Evolutionary conservation across 2,888 invertebrate genomes (phyloP).

Genomic region (Synergus umbraculus): DNA sequence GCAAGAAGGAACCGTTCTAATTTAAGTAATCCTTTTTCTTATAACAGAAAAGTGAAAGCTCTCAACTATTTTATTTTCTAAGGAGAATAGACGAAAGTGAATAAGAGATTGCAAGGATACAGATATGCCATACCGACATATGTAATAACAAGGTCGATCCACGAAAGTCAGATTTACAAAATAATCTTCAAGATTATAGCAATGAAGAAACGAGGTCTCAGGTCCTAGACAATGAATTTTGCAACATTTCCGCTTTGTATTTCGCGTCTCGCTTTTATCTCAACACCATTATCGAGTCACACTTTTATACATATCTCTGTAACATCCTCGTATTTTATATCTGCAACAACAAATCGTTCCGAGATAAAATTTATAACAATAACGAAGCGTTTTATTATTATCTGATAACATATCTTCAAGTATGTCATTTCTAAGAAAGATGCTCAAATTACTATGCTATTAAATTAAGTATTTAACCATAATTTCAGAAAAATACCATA

Average conservation of each 20-base stretch:
- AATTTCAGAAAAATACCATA: too few relatives aligned
- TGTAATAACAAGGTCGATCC: not conserved
- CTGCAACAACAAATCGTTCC: conserved; percentile 18
- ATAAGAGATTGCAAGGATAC: not conserved
- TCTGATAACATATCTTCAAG: conserved; percentile 9
- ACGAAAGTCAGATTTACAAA: conserved; percentile 17
- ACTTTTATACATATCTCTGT: conserved; percentile 4
- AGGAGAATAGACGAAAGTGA: not conserved
- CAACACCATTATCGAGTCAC: not conserved
- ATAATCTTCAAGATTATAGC: conserved; percentile 5
- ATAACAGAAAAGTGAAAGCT: not conserved
- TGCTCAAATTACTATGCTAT: not conserved
- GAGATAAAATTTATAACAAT: conserved; percentile 26
- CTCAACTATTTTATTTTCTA: not conserved
- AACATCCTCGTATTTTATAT: conserved; percentile 8
- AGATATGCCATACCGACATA: not conserved
- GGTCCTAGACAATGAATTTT: conserved; percentile 27
- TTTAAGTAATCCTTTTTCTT: not conserved
- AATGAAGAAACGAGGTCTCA: conserved; percentile 8
- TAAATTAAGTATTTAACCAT: not conserved
- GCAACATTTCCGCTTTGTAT: conserved; percentile 20
- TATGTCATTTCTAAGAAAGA: conserved; percentile 6
- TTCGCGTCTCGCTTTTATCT: conserved; percentile 20
- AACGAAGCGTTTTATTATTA: conserved; percentile 22
- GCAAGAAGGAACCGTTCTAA: not conserved